Conservation (phyloP, 2,113 vertebrate genomes). For the Caranx ignobilis region DNA sequence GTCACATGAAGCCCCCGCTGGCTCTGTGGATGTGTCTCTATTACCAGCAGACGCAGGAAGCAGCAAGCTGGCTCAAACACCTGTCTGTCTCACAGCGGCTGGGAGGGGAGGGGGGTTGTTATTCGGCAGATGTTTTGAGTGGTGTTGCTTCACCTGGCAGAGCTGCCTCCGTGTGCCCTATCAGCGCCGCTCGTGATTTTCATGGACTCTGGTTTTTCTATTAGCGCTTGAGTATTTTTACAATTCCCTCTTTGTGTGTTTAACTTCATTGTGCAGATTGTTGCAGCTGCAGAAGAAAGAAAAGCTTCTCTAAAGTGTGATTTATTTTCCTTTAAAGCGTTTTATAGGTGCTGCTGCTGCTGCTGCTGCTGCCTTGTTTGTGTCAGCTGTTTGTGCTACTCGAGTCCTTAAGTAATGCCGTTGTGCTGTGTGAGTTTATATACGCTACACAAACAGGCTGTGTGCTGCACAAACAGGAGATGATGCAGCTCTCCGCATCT, state of each 20-base stretch:
- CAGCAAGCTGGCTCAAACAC: constrained; percentile 53
- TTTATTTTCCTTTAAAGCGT: constrained; percentile 51
- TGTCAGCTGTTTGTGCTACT: background rate
- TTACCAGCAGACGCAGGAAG: constrained; percentile 52
- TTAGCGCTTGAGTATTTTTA: constrained; percentile 29
- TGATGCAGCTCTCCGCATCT: background rate
- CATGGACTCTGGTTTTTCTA: constrained; percentile 29
- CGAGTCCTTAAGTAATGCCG: constrained; percentile 25
- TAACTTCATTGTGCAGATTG: constrained; percentile 1
- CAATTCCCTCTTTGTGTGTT: constrained; percentile 1
- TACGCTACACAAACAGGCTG: background rate
- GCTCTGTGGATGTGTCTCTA: constrained; percentile 19
- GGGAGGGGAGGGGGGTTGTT: background rate
- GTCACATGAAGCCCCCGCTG: constrained; percentile 14
- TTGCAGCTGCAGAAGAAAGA: constrained; percentile 1
- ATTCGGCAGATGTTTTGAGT: constrained; percentile 50
- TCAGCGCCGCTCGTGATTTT: background rate
- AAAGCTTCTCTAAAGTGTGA: constrained; percentile 3
- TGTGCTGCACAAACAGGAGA: background rate
- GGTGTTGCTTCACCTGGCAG: constrained; percentile 49
- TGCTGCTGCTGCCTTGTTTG: constrained; percentile 23
- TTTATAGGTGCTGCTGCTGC: constrained; percentile 28
- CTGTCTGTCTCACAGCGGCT: constrained; percentile 47
- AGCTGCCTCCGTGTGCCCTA: background rate
- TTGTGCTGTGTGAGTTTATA: constrained; percentile 8